phyloP scores from a whole-genome alignment of 2,797 vertebrate genomes.

The Vultur gryphus region DNA sequence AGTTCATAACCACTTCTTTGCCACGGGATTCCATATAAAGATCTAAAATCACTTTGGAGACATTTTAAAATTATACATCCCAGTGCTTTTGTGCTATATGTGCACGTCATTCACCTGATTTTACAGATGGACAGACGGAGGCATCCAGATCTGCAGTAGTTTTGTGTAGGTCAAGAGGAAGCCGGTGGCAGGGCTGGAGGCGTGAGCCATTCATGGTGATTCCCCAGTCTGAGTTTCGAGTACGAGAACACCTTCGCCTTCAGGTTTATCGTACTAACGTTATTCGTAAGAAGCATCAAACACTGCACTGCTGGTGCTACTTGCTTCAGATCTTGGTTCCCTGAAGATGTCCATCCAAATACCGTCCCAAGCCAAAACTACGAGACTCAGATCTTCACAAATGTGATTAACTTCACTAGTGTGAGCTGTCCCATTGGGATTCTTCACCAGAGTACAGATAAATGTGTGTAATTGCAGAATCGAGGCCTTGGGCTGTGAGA shows the following conservation, averaged over 20 bases:
- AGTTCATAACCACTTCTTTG: neutral
- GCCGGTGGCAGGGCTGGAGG: neutral
- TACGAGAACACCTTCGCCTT: neutral
- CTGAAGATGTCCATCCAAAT: neutral
- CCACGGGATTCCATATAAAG: neutral
- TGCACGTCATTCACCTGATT: neutral
- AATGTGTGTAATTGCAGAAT: conserved; percentile 18
- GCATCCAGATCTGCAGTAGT: neutral
- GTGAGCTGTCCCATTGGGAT: neutral
- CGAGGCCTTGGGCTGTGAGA: neutral
- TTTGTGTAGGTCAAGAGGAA: neutral
- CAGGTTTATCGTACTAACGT: neutral
- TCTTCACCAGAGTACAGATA: neutral
- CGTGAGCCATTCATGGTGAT: accelerated
- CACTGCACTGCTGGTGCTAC: neutral
- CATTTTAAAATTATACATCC: neutral
- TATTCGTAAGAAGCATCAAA: neutral
- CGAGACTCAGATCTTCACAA: neutral
- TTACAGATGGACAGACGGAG: accelerated
- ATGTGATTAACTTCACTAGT: neutral
- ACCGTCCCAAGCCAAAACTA: neutral
- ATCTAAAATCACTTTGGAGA: neutral
- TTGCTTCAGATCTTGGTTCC: neutral
- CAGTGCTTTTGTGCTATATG: accelerated
- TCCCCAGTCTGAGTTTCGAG: neutral